Conservation (phyloP, 53 echinoderm and acorn worm genomes). For the Henricia sp. region DNA sequence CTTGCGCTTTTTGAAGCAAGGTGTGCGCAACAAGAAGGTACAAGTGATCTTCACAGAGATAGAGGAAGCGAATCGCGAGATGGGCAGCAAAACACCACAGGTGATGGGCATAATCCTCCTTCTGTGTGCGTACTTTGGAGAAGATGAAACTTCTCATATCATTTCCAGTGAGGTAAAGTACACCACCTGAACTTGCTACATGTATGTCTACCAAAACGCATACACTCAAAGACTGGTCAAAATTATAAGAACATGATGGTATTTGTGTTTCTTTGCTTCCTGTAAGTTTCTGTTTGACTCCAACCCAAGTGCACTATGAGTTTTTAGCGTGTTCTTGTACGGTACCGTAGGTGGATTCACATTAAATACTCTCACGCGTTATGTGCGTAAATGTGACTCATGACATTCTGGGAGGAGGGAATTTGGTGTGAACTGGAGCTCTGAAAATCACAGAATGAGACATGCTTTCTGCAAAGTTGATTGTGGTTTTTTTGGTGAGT, state of each 20-base stretch:
- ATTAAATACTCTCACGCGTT: no score
- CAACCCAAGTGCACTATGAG: neutral
- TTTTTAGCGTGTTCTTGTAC: neutral
- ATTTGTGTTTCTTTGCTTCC: neutral
- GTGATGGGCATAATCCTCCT: conserved; percentile 45
- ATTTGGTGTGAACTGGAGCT: no score
- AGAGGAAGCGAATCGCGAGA: conserved; percentile 16
- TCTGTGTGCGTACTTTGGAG: conserved; percentile 54
- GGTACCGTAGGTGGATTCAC: neutral
- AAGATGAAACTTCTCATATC: conserved; percentile 36
- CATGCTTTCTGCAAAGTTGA: no score
- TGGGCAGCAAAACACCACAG: conserved; percentile 39
- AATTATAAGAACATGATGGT: neutral
- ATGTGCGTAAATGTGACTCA: no score
- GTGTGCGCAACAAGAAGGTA: conserved; percentile 11
- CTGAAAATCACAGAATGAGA: no score
- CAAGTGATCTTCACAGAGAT: neutral
- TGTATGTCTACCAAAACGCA: neutral
- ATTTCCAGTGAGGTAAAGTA: conserved; percentile 27
- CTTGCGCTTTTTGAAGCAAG: conserved; percentile 48
- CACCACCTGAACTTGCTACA: neutral
- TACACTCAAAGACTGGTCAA: neutral
- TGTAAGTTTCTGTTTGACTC: conserved; percentile 5
- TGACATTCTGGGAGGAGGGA: no score
- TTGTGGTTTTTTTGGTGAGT: no score